Percentiles rank a stretch among this genome's conserved stretches.
These are phyloP conservation scores for Champsocephalus esox DNA, from an alignment of 2,797 vertebrate species.

Conservation along the genomic window DNA sequence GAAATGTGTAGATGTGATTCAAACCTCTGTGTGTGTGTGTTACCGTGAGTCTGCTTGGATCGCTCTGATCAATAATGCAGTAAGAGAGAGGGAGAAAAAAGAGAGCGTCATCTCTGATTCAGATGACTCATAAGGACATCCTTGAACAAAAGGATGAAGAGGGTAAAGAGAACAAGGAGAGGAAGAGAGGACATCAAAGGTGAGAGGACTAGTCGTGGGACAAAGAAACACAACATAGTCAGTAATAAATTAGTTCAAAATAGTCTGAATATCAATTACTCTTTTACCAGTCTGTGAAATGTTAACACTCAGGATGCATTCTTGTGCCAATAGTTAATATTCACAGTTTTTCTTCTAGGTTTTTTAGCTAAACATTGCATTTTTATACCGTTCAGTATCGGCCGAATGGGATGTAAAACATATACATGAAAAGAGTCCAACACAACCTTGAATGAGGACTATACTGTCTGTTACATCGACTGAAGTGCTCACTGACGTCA, in stretches of 20 bases:
- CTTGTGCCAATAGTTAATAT: slow-evolving; percentile 5
- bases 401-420: neutral
- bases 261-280: slow-evolving; percentile 30
- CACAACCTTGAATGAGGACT: neutral
- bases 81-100: slow-evolving; percentile 16
- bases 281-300: slow-evolving; percentile 19
- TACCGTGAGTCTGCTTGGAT: slow-evolving; percentile 51
- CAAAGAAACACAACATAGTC: slow-evolving; percentile 12
- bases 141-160: slow-evolving; percentile 47
- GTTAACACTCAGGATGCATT: neutral
- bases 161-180: slow-evolving; percentile 25
- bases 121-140: slow-evolving; percentile 58
- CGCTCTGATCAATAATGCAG: slow-evolving; percentile 77
- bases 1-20: slow-evolving; percentile 36
- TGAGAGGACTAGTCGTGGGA: slow-evolving; percentile 2
- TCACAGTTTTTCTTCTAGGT: neutral
- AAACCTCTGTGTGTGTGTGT: neutral
- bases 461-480: no score
- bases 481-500: no score
- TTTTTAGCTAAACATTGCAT: neutral
- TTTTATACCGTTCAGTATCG: neutral
- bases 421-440: neutral
- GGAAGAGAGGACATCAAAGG: slow-evolving; percentile 35
- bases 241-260: slow-evolving; percentile 14
- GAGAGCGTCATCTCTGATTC: slow-evolving; percentile 50